Base-by-base conservation (phyloP, 2,797 vertebrate genomes). In the Dallia pectoralis region DNA sequence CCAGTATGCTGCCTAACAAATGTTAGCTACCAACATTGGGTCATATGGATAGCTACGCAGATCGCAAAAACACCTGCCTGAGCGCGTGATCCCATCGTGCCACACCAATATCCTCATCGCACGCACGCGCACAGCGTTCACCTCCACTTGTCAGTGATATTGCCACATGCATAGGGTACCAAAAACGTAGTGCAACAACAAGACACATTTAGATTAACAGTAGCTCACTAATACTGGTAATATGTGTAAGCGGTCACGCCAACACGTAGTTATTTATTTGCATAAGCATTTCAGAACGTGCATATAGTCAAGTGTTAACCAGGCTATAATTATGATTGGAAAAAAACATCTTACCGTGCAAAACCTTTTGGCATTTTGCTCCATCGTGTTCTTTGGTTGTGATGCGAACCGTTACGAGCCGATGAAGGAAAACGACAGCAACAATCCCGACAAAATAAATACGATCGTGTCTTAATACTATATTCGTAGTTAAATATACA, bases 301-400 rank as follows among this genome's bases (percentile, higher is more conserved):
- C 36, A 40, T 9, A 6, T 9, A 40, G 5, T 40, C 36, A 40
- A 9, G 36, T 44, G 40, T 12, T 44, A 44, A 12, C 40, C 11
- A 44, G 40, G 40, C 1, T 12, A 44, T 44, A 44, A 3, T 3
- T 44, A 44, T 44, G 11, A n/a, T 4, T 7, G 11, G n/a, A n/a
- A 29, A 0, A 29, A 67, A 61, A 12, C 33, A 61, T 51, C 25
- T 29, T 82, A 85, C 81, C 83, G 68, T 79, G 33, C 64, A 69
- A 59, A 70, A 77, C 74, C 72, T 72, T 72, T 68, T 73, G 71
- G 72, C 67, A 79, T 76, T 77, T 66, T 69, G 67, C 48, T 79
- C 72, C 84, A 86, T 82, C 83, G 83, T 82, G 61, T 70, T 48
- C 40, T 69, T 70, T 29, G 59, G 56, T 48, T 49, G 29, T 25